Evolutionary conservation across 2,888 invertebrate genomes (phyloP).

Genomic region (Coleophora deauratella): DNA sequence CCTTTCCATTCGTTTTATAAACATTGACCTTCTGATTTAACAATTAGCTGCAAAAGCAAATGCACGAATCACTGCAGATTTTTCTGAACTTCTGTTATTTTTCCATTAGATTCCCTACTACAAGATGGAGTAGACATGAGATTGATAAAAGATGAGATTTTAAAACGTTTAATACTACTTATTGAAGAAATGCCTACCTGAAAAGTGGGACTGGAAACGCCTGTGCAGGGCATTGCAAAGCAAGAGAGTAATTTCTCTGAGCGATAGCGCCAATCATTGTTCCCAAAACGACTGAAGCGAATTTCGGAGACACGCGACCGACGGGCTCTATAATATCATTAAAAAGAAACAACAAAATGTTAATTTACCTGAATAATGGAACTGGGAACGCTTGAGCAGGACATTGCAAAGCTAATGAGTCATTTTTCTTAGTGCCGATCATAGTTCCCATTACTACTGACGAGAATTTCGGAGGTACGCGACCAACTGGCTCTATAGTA

Average conservation of each 20-base stretch:
- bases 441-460: slow-evolving; percentile 76
- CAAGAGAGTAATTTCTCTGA: slow-evolving; percentile 54
- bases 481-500: slow-evolving; percentile 79
- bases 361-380: slow-evolving; percentile 73
- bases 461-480: slow-evolving; percentile 79
- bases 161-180: too few relatives aligned
- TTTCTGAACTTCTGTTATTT: too few relatives aligned
- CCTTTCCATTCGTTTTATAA: slow-evolving; percentile 67
- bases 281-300: slow-evolving; percentile 76
- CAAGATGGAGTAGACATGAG: neutral
- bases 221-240: slow-evolving; percentile 78
- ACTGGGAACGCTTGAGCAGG: slow-evolving; percentile 80
- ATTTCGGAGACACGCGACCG: slow-evolving; percentile 82
- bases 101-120: too few relatives aligned
- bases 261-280: slow-evolving; percentile 68
- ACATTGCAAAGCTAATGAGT: slow-evolving; percentile 74
- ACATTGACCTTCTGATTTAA: neutral
- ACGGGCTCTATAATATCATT: slow-evolving; percentile 66
- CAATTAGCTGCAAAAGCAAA: too few relatives aligned
- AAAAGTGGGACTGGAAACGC: slow-evolving; percentile 81
- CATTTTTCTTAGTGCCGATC: slow-evolving; percentile 63
- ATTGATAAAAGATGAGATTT: too few relatives aligned
- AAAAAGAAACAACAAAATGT: neutral
- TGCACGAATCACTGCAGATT: too few relatives aligned
- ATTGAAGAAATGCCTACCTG: slow-evolving; percentile 68